phyloP scores from a whole-genome alignment of 2,113 vertebrate genomes.

The Hyperoodon ampullatus region DNA sequence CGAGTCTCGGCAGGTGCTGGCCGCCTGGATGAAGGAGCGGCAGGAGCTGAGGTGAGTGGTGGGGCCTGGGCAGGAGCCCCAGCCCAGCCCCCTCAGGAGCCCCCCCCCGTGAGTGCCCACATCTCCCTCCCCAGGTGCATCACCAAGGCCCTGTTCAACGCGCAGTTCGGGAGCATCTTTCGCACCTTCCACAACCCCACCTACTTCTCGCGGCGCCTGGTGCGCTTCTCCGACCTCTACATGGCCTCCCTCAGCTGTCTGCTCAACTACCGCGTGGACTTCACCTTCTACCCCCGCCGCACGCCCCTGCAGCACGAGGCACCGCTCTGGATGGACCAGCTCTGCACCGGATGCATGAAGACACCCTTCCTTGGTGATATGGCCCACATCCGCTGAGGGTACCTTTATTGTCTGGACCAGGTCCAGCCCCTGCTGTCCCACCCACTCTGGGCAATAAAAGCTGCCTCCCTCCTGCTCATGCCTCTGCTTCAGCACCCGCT shows the following conservation, averaged over 20 bases:
- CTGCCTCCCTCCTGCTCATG: not conserved
- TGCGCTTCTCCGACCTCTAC: constrained; percentile 90
- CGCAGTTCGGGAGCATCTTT: constrained; percentile 91
- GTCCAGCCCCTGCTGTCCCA: not conserved
- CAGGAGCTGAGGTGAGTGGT: constrained; percentile 87
- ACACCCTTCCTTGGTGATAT: constrained; percentile 90
- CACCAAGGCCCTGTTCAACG: constrained; percentile 90
- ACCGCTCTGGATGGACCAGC: constrained; percentile 91
- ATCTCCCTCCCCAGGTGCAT: constrained; percentile 81
- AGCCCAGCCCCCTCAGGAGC: rapidly evolving
- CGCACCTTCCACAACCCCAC: constrained; percentile 91
- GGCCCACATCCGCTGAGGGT: constrained; percentile 88
- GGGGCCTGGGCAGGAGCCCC: rapidly evolving
- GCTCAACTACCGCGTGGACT: constrained; percentile 87
- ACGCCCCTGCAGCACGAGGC: constrained; percentile 90
- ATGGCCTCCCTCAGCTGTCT: constrained; percentile 91
- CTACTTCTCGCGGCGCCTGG: constrained; percentile 88
- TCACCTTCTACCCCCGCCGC: constrained; percentile 90
- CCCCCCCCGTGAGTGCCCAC: not conserved
- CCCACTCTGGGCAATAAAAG: constrained; percentile 65
- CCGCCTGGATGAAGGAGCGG: constrained; percentile 89
- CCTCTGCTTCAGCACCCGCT: not conserved
- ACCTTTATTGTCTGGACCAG: constrained; percentile 66
- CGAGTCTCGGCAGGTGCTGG: constrained; percentile 86
- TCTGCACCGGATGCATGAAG: constrained; percentile 91